Percentiles rank a stretch among this genome's conserved stretches.
phyloP scores from a whole-genome alignment of 2,113 vertebrate species.

The Macaca nemestrina region DNA sequence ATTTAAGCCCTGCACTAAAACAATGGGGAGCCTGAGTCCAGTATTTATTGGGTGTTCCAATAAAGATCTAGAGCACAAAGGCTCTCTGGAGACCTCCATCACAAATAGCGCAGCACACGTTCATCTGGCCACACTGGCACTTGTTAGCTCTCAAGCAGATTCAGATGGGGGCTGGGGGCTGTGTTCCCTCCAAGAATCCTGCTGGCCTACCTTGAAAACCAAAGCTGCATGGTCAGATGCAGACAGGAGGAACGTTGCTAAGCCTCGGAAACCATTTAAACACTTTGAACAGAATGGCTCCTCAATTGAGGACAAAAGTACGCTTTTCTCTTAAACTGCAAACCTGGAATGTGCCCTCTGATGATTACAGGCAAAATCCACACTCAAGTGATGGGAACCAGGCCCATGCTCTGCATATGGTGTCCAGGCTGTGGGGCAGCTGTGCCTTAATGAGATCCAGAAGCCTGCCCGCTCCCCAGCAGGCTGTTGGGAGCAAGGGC shows the following conservation, averaged over 20 bases:
- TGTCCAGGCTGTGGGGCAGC: slow-evolving; percentile 7
- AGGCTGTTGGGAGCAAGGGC: not conserved
- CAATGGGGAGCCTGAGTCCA: not conserved
- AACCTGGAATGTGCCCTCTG: slow-evolving; percentile 52
- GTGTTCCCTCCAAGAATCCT: not conserved
- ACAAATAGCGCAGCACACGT: not conserved
- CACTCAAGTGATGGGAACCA: slow-evolving; percentile 47
- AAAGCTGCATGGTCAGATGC: not conserved
- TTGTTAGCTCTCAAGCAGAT: not conserved
- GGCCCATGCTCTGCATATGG: not conserved
- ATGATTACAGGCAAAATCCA: not conserved
- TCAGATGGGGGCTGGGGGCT: not conserved
- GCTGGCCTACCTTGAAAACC: not conserved
- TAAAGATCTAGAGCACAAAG: not conserved
- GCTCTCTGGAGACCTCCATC: not conserved
- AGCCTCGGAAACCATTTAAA: not conserved
- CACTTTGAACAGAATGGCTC: not conserved
- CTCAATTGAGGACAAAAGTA: not conserved
- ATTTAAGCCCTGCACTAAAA: not conserved
- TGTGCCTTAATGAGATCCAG: slow-evolving; percentile 60
- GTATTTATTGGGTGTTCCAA: slow-evolving; percentile 56
- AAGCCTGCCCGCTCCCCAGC: not conserved
- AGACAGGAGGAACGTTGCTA: not conserved
- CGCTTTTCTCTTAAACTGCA: not conserved
- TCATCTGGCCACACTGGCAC: not conserved